Evolutionary conservation across 1,140 invertebrate genomes (phyloP), one percentile per base, ranked within the genome.

Genomic region (Notospermus geniculatus): DNA sequence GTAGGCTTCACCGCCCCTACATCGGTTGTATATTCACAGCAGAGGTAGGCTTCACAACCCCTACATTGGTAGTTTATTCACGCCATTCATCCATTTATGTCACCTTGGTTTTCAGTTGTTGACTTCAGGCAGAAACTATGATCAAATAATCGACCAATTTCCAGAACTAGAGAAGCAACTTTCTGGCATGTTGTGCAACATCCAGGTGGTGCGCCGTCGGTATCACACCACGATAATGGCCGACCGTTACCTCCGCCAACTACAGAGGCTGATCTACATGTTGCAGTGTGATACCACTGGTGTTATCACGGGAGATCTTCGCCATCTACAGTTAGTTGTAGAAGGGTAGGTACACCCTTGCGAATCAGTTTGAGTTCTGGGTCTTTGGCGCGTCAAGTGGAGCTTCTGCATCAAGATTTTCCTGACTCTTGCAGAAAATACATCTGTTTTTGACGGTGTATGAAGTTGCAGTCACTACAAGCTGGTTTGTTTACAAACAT

Each of bases 161-260:
- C 63, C 63, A n/a, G 28, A 25, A 17, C 11, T 50, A 13, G 63
- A 65, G 36, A 27, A 52, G 36, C 27, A 52, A 19, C 32, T 65
- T 15, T 62, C 59, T 0, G 27, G 41, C n/a, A 46, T 65, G 11
- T 50, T 65, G 19, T 19, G 22, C 30, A 59, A 55, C 25, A 62
- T 62, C 46, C n/a, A 29, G 15, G 29, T 62, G 13, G 55, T 11
- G 11, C 11, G 39, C 11, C 39, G 39, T 43, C 92, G 92, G 87
- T n/a, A n/a, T n/a, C n/a, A n/a, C n/a, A 91, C 91, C 0, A 90
- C 90, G 82, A 87, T 91, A 59, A 87, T 92, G 78, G 91, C 89
- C 4, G 86, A 87, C 22, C 86, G 89, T 67, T 95, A 95, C 79
- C 91, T 92, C 69, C 85, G 85, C 61, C 89, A 94, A 75, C 81